Conservation (phyloP, 1,140 invertebrate genomes). For the Meloidogyne hapla region DNA sequence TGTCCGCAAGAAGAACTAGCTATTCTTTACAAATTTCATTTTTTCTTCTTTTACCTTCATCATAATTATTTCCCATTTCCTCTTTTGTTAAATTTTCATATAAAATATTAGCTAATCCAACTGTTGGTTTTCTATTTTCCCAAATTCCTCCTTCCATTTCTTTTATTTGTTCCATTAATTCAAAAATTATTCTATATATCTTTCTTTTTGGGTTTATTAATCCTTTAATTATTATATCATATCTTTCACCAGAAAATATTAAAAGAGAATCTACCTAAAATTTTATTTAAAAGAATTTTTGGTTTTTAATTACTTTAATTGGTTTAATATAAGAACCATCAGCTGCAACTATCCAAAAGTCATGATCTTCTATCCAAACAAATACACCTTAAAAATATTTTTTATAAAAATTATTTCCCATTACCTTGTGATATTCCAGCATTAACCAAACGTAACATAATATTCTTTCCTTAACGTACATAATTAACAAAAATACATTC, state of each 20-base stretch:
- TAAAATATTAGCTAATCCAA: constrained; percentile 55
- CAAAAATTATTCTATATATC: constrained; percentile 54
- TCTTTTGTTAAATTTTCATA: constrained; percentile 43
- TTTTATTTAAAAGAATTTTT: not conserved
- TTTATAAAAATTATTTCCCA: not conserved
- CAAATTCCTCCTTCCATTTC: constrained; percentile 1
- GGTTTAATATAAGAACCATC: constrained; percentile 57
- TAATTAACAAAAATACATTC: not conserved
- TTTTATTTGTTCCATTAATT: constrained; percentile 59
- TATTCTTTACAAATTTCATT: not conserved
- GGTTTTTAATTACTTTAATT: constrained; percentile 21
- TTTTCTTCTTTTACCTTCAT: not conserved
- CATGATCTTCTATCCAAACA: constrained; percentile 56
- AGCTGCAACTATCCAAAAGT: constrained; percentile 53
- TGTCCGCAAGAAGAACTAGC: not conserved
- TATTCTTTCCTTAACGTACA: constrained; percentile 35
- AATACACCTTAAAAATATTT: constrained; percentile 38
- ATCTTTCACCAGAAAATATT: constrained; percentile 60
- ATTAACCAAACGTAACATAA: constrained; percentile 56
- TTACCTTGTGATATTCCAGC: constrained; percentile 60
- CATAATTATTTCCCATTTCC: constrained; percentile 30
- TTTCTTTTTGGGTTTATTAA: constrained; percentile 42
- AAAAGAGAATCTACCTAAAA: constrained; percentile 53
- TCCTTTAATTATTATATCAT: constrained; percentile 56
- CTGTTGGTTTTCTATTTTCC: constrained; percentile 12